Base-by-base conservation (phyloP, 2,888 invertebrate species). In the Acanthosepion esculentum region DNA sequence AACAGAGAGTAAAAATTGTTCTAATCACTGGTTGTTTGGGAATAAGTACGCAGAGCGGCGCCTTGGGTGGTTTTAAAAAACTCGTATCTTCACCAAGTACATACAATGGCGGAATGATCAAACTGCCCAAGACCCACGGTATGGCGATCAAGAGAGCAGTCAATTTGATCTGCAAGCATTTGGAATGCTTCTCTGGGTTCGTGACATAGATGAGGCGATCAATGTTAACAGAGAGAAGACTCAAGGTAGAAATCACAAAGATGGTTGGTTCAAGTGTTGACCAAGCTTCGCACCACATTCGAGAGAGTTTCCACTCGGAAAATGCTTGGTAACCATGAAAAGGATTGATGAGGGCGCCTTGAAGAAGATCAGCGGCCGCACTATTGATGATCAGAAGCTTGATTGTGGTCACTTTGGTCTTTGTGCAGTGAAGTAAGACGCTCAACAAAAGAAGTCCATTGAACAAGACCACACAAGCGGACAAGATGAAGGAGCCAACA, bases 321-420 rank as follows among this genome's bases (percentile, higher is more conserved):
- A 94, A n/a, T 29, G 53, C 94, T 33, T 94, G 94, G 59, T 94
- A 94, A 41, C 94, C 94, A 20, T 94, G 94, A 41, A 94, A 94
- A 23, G 94, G 94, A 33, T 55, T 55, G 20, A 94, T 94, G 29
- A 94, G 55, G 29, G 53, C 55, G 4, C 94, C 94, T 94, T 94
- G 94, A 23, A 94, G 53, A 26, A 94, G n/a, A 59, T 94, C 94
- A 20, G 55, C 55, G 2, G 94, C 33, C 29, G 94, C 94, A 33
- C 29, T 59, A n/a, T 55, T 94, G 94, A 55, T 55, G 41, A 94
- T 55, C 55, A 94, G 59, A 53, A 94, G 23, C 18, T 53, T 50
- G 29, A 94, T 94, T 15, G 94, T 94, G 8, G 94, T 55, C 7
- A 94, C 41, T 59, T 94, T 53, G 8, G 33, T 94, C 55, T 33